Evolutionary conservation across 2,888 invertebrate species (phyloP).

Genomic region (Latheticus oryzae): DNA sequence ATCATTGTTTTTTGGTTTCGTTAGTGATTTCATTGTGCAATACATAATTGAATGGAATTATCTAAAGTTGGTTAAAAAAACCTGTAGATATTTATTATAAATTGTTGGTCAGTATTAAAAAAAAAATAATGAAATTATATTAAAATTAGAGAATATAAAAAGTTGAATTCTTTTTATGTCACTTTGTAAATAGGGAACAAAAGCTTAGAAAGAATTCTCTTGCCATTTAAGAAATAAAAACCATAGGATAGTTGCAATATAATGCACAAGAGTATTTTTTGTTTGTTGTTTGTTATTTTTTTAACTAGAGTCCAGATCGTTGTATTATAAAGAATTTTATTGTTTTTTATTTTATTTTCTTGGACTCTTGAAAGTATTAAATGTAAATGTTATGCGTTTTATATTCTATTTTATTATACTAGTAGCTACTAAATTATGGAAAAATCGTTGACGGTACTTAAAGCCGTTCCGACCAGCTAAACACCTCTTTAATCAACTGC

Average conservation of each 20-base stretch:
- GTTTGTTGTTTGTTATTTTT: slow-evolving; percentile 57
- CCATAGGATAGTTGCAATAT: slow-evolving; percentile 57
- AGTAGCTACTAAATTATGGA: slow-evolving; percentile 28
- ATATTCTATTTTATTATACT: slow-evolving; percentile 56
- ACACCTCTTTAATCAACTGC: slow-evolving; percentile 23
- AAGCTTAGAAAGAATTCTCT: slow-evolving; percentile 50
- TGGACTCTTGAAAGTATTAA: slow-evolving; percentile 48
- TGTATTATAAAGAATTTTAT: slow-evolving; percentile 28
- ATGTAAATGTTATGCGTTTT: slow-evolving; percentile 57
- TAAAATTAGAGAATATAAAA: slow-evolving; percentile 42
- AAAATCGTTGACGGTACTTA: slow-evolving; percentile 24
- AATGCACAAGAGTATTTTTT: slow-evolving; percentile 59
- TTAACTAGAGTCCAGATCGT: slow-evolving; percentile 30
- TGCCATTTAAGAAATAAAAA: slow-evolving; percentile 48
- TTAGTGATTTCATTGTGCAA: slow-evolving; percentile 43
- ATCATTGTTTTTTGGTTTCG: slow-evolving; percentile 18
- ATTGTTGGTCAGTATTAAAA: slow-evolving; percentile 61
- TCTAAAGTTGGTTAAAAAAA: slow-evolving; percentile 12
- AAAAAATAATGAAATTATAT: slow-evolving; percentile 42
- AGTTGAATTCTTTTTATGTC: slow-evolving; percentile 36
- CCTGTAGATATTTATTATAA: slow-evolving; percentile 40
- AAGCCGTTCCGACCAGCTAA: slow-evolving; percentile 23
- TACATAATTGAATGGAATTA: slow-evolving; percentile 20
- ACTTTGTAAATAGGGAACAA: slow-evolving; percentile 52
- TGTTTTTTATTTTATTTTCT: slow-evolving; percentile 19